A percentile compares a stretch with the other conserved stretches of the same genome.
Evolutionary conservation across 1,140 invertebrate genomes (phyloP).

Genomic region (Diplogasteroides magnus): DNA sequence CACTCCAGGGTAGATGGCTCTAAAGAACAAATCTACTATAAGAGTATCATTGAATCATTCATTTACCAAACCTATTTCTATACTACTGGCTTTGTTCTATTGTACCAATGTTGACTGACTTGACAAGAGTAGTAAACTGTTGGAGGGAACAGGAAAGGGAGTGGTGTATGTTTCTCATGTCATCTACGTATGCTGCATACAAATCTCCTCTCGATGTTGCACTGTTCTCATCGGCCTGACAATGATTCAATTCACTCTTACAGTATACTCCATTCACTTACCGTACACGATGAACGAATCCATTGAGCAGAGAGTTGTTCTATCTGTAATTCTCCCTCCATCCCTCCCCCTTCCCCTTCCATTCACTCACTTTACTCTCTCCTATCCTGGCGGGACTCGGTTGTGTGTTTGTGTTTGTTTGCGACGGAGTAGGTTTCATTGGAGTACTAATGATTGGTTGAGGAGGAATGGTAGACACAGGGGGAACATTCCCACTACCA

Average conservation of each 20-base stretch:
- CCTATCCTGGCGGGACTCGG: background rate
- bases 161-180: slow-evolving; percentile 32
- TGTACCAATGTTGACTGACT: slow-evolving; percentile 17
- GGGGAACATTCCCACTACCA: too few relatives aligned
- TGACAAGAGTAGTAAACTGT: slow-evolving; percentile 34
- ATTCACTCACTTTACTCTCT: background rate
- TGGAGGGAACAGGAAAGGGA: slow-evolving; percentile 29
- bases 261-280: too few relatives aligned
- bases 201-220: slow-evolving; percentile 29
- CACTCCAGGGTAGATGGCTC: slow-evolving; percentile 17
- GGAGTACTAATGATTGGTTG: background rate
- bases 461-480: background rate
- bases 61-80: too few relatives aligned
- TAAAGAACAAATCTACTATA: slow-evolving; percentile 14
- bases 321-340: background rate
- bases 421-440: background rate
- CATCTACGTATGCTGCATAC: slow-evolving; percentile 43
- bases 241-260: too few relatives aligned
- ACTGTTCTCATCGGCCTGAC: slow-evolving; percentile 11
- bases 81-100: background rate
- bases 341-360: background rate
- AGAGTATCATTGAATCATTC: too few relatives aligned
- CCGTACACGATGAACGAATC: slow-evolving; percentile 38
- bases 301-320: slow-evolving; percentile 35
- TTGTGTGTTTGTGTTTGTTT: background rate